Conservation (phyloP, 2,113 vertebrate species). For the Protobothrops mucrosquamatus region DNA sequence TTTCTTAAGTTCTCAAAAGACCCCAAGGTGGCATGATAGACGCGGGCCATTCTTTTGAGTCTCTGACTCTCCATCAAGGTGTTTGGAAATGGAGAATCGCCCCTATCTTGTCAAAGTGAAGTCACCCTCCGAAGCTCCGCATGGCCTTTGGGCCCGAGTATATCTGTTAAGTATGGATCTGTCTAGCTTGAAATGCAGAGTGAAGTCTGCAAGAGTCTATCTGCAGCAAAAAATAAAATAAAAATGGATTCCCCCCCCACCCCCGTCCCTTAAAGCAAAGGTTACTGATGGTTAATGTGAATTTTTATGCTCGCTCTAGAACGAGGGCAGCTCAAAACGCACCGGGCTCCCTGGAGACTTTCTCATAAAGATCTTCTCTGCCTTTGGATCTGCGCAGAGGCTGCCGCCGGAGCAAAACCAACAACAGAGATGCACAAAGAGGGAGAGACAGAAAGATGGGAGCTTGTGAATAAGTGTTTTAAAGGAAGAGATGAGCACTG, state of each 20-base stretch:
- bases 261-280: slow-evolving; percentile 17
- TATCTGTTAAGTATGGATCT: not conserved
- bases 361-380: not conserved
- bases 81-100: not conserved
- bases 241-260: not conserved
- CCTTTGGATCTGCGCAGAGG: slow-evolving; percentile 16
- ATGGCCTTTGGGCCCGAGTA: not conserved
- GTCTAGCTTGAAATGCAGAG: not conserved
- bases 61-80: not conserved
- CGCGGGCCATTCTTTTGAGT: not conserved
- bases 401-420: slow-evolving; percentile 11
- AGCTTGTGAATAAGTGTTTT: not conserved
- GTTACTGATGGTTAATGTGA: slow-evolving; percentile 13
- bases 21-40: not conserved
- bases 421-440: not conserved
- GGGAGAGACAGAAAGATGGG: not conserved
- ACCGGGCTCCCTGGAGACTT: not conserved
- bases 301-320: slow-evolving; percentile 18
- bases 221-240: not conserved
- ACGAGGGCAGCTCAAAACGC: not conserved
- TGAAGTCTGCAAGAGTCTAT: not conserved
- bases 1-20: not conserved
- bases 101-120: not conserved
- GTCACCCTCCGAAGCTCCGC: not conserved
- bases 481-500: not conserved